Base-by-base conservation (phyloP, 2,888 invertebrate species). In the Megaustenia siamemsis region DNA sequence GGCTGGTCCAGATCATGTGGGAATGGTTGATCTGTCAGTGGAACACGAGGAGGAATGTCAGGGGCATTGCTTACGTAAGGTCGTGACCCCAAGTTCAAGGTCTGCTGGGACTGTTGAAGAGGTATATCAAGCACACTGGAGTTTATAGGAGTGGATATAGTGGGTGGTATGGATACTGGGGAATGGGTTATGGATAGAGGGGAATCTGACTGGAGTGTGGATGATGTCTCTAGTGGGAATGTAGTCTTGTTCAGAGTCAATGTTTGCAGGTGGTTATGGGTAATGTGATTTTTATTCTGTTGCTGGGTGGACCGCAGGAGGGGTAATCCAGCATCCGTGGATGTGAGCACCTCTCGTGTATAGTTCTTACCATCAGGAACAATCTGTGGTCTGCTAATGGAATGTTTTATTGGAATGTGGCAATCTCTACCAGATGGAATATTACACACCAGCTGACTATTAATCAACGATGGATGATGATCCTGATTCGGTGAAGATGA, bases 271-370 rank as follows among this genome's bases (percentile, higher is more conserved):
- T 86, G 87, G 85, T 85, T 69, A 88, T 88, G 69, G 84, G 85
- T 60, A 73, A 68, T 53, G 71, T 76, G 15, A 24, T 76, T 63
- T 15, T 63, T 43, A 12, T 83, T 84, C 12, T 76, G 69, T 24
- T 73, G 78, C 32, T n/a, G 86, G 43, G 86, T 83, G 53, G 88
- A 84, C 85, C 89, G 89, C 68, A 89, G 87, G 53, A 77, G 84
- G 69, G 82, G 82, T 56, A 80, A 75, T 81, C 49, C 86, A 96
- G 75, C 45, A 45, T 63, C 49, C 21, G 86, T 85, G 69, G 89
- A 88, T 84, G 94, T 95, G 83, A 82, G 76, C 73, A 96, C 96
- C 93, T 96, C 95, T 82, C 95, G 94, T 82, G 89, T 89, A 71
- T 86, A 82, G 68, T 89, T 86, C 21, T 81, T 84, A 76, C 84